These are phyloP conservation scores for Chrosomus eos DNA, from an alignment of 2,797 vertebrate genomes.

Conservation along the genomic window DNA sequence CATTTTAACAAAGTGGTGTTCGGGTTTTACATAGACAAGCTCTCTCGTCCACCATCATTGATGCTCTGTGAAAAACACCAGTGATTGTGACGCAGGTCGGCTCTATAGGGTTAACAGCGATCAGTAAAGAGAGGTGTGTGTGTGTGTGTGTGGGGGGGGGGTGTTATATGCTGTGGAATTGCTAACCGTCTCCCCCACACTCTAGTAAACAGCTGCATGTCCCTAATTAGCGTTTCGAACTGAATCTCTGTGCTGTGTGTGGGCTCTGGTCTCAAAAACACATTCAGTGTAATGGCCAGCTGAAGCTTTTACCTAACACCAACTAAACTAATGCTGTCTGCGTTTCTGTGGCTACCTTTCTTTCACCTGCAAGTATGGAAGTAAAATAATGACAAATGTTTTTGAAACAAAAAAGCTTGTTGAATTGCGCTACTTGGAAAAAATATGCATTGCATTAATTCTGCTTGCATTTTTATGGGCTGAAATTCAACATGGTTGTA, in stretches of 20 bases:
- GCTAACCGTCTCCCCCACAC: neutral
- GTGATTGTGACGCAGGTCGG: slow-evolving; percentile 6
- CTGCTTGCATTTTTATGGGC: too few species aligned
- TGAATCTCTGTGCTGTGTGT: slow-evolving; percentile 30
- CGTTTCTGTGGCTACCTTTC: neutral
- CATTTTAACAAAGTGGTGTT: slow-evolving; percentile 30
- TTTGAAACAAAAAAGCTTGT: too few species aligned
- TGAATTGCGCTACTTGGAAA: too few species aligned
- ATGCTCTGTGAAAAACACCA: slow-evolving; percentile 22
- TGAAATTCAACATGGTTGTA: too few species aligned
- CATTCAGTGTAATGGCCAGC: neutral
- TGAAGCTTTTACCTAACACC: neutral
- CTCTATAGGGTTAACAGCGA: slow-evolving; percentile 16
- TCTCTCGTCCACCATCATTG: neutral
- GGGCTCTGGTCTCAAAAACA: slow-evolving; percentile 19
- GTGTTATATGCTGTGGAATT: neutral
- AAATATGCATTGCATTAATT: too few species aligned
- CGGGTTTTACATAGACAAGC: slow-evolving; percentile 40
- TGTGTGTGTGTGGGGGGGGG: too few species aligned
- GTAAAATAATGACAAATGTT: too few species aligned
- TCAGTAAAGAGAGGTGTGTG: neutral
- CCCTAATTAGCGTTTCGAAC: slow-evolving; percentile 32
- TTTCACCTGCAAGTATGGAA: too few species aligned
- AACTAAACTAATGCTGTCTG: neutral
- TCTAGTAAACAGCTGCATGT: slow-evolving; percentile 46